These are phyloP conservation scores for Erethizon dorsatum DNA, from an alignment of 2,797 vertebrate genomes.

Conservation along the genomic window DNA sequence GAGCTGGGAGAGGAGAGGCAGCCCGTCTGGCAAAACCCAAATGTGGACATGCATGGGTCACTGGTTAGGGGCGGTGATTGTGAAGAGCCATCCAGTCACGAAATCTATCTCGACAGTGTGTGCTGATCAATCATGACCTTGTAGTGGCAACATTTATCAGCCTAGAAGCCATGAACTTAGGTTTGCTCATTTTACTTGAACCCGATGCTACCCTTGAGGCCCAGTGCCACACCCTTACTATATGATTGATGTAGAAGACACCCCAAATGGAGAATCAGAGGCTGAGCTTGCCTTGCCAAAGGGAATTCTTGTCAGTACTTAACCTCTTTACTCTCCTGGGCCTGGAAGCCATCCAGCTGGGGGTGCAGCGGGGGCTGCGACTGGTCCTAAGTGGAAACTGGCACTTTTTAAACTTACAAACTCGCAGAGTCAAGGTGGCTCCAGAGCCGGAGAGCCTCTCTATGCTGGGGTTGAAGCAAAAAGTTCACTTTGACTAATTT, in stretches of 20 bases:
- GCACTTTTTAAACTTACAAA: slow-evolving; percentile 11
- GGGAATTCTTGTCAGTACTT: slow-evolving; percentile 33
- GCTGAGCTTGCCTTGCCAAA: slow-evolving; percentile 31
- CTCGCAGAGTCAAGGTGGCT: slow-evolving; percentile 3
- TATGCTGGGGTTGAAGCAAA: slow-evolving; percentile 64
- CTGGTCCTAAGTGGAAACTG: not conserved
- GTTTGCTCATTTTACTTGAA: slow-evolving; percentile 87
- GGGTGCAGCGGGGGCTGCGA: too few relatives aligned
- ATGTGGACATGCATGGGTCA: slow-evolving; percentile 91
- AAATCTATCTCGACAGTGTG: slow-evolving; percentile 94
- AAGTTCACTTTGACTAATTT: slow-evolving; percentile 88
- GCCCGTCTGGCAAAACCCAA: slow-evolving; percentile 84
- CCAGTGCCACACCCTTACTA: not conserved
- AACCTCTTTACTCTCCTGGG: slow-evolving; percentile 56
- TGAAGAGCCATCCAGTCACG: slow-evolving; percentile 93
- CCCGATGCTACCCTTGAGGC: slow-evolving; percentile 73
- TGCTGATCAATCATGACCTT: slow-evolving; percentile 93
- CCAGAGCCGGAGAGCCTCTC: slow-evolving; percentile 43
- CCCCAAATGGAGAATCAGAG: slow-evolving; percentile 21
- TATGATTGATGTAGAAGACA: not conserved
- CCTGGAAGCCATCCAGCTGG: slow-evolving; percentile 53
- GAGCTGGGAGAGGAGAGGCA: slow-evolving; percentile 75
- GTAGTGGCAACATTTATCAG: slow-evolving; percentile 89
- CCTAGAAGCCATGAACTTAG: slow-evolving; percentile 88
- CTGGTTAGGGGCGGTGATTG: slow-evolving; percentile 91